Conservation (phyloP, 2,113 vertebrate genomes). For the Acrocephalus arundinaceus region DNA sequence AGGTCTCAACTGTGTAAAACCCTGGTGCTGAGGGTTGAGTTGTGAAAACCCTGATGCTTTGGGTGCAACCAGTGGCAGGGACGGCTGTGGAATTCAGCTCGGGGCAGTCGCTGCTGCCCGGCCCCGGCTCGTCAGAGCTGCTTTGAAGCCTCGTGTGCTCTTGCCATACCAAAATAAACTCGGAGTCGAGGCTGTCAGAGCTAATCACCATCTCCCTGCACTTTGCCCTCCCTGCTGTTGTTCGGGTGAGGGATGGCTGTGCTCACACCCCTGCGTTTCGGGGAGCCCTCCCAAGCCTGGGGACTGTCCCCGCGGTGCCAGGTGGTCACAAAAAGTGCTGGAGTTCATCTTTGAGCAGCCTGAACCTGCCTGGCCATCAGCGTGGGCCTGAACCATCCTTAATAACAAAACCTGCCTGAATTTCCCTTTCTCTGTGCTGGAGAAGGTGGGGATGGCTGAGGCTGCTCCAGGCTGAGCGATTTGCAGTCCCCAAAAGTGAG, state of each 20-base stretch:
- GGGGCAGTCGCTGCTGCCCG: neutral
- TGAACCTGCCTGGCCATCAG: accelerated
- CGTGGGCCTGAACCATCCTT: neutral
- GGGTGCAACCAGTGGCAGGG: neutral
- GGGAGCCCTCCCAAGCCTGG: neutral
- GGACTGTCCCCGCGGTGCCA: accelerated
- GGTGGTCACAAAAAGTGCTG: accelerated
- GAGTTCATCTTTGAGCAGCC: neutral
- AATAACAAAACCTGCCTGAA: neutral
- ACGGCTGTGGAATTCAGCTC: accelerated
- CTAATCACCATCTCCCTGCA: neutral
- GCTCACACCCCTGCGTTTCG: accelerated
- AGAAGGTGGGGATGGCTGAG: neutral
- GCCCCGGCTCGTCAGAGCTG: neutral
- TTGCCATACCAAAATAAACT: neutral
- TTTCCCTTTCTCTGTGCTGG: neutral
- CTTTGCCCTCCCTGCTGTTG: neutral
- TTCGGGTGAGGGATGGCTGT: accelerated
- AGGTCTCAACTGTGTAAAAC: accelerated
- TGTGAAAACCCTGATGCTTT: neutral
- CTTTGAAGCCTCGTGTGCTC: neutral
- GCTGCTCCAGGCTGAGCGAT: neutral
- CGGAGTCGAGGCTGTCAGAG: neutral
- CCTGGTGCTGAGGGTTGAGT: neutral
- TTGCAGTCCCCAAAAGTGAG: accelerated